A percentile compares a stretch with the other conserved stretches of the same genome.
These are phyloP conservation scores for Rapana venosa DNA, from an alignment of 2,888 invertebrate genomes.

Conservation along the genomic window DNA sequence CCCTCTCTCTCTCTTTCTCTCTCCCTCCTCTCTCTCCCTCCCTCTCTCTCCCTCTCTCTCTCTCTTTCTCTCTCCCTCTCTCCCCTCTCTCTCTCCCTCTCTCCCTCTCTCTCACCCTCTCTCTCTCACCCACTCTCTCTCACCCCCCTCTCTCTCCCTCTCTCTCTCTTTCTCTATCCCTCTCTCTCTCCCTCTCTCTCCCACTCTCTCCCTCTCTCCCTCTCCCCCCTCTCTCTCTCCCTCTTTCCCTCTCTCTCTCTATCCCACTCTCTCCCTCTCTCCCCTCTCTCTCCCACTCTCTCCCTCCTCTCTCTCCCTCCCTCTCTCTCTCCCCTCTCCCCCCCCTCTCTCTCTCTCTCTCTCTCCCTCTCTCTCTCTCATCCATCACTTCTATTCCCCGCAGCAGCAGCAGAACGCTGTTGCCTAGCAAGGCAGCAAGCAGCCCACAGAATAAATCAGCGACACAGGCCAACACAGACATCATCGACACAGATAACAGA, in stretches of 20 bases:
- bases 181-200: no score
- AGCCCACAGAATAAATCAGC: no score
- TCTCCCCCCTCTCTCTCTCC: neutral
- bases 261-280: neutral
- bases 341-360: neutral
- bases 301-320: neutral
- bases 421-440: no score
- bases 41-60: constrained; percentile 36
- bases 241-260: neutral
- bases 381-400: neutral
- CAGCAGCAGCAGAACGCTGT: no score
- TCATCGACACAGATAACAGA: no score
- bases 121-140: no score
- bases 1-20: constrained; percentile 30
- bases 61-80: neutral
- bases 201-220: no score
- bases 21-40: constrained; percentile 3
- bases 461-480: no score
- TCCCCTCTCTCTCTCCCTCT: neutral
- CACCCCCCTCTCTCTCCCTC: no score
- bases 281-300: constrained; percentile 2
- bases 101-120: no score
- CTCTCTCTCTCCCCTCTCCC: neutral
- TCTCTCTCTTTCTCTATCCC: no score
- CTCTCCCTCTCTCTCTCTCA: neutral